Percentiles rank a stretch among this genome's conserved stretches.
Evolutionary conservation across 2,888 invertebrate genomes (phyloP).

Genomic region (Allophyes oxyacanthae): DNA sequence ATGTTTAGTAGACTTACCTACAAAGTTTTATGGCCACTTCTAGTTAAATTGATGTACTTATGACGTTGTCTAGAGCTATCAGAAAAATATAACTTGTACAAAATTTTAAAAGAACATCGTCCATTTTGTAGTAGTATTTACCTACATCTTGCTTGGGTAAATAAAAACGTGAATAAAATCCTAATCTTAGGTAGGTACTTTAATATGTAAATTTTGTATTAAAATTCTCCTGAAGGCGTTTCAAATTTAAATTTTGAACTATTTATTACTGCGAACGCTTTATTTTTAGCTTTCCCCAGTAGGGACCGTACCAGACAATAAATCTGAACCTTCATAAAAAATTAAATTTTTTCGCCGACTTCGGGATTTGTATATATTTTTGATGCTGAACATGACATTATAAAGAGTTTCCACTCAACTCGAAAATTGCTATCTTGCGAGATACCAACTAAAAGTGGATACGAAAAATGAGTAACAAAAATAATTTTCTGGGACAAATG

Average conservation of each 20-base stretch:
- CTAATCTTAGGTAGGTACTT: too few relatives aligned
- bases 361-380: slow-evolving; percentile 49
- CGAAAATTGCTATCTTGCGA: slow-evolving; percentile 34
- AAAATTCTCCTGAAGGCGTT: slow-evolving; percentile 1
- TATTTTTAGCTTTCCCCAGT: slow-evolving; percentile 18
- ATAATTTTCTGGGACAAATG: slow-evolving; percentile 9
- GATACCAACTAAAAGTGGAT: slow-evolving; percentile 13
- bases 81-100: slow-evolving; percentile 12
- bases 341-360: slow-evolving; percentile 47
- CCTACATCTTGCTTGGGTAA: slow-evolving; percentile 5
- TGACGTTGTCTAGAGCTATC: slow-evolving; percentile 2
- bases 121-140: neutral
- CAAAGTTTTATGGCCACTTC: slow-evolving; percentile 35
- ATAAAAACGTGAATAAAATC: slow-evolving; percentile 19
- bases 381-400: slow-evolving; percentile 28
- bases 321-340: slow-evolving; percentile 54
- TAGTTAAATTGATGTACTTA: slow-evolving; percentile 18
- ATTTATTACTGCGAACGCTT: slow-evolving; percentile 11
- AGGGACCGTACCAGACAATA: slow-evolving; percentile 28
- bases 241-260: slow-evolving; percentile 17
- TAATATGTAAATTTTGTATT: slow-evolving; percentile 2
- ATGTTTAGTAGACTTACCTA: slow-evolving; percentile 19
- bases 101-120: slow-evolving; percentile 4
- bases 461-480: slow-evolving; percentile 14
- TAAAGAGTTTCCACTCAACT: slow-evolving; percentile 36